Evolutionary conservation across 2,113 vertebrate genomes (phyloP), one percentile per base, ranked within the genome.

Genomic region (Thamnaconus septentrionalis): DNA sequence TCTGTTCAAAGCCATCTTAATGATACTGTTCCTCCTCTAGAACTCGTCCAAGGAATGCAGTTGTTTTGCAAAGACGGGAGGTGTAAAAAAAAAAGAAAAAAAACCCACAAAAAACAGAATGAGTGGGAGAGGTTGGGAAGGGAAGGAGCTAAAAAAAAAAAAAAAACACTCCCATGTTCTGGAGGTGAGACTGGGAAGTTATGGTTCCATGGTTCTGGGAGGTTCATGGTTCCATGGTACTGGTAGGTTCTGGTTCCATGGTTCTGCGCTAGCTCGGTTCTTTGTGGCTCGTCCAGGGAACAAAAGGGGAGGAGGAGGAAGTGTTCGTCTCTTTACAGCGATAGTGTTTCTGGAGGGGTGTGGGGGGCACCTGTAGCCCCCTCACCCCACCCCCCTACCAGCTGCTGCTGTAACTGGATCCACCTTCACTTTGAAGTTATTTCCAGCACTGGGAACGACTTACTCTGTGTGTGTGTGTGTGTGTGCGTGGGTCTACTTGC

Each of bases 341-440:
- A 79, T 93, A 87, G 49, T 79, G 87, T 93, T 92, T 88, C 92
- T 80, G 79, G 80, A 85, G 88, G 88, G 82, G 88, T 60, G 85
- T 77, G 64, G 66, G 84, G 85, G 86, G 90, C 91, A 92, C 91
- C 91, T 92, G 90, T 87, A 90, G 75, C 83, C 88, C 87, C 89
- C 83, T 89, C 84, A 31, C 88, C 87, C 89, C 89, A 88, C 84
- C 18, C 18, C 18, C 18, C 18, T 31, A 31, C 90, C 92, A 91
- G 90, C 90, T 91, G 90, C 91, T 88, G 1, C 71, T 88, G 92
- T 88, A 92, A 93, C 89, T 66, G 61, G 88, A 93, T 81, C 90
- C 78, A 3, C 5, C 70, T 78, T 69, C 69, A 56, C 91, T 93
- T 93, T 92, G 91, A 93, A 91, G 91, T 92, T 91, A 93, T 92